Conservation (phyloP, 2,888 invertebrate species). For the Leucoptera coffeella region DNA sequence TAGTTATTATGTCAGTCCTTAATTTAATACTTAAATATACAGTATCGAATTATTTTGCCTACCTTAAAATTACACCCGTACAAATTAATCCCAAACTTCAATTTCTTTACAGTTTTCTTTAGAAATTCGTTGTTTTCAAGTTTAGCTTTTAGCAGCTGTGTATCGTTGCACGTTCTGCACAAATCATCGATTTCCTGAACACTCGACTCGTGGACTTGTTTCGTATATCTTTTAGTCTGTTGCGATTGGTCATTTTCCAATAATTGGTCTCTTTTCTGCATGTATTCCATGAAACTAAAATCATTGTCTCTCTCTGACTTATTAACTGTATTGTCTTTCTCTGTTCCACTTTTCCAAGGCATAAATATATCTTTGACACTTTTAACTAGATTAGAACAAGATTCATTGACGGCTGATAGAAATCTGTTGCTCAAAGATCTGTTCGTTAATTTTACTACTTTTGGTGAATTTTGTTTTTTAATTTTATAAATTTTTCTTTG, state of each 20-base stretch:
- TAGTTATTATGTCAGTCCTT: too few relatives aligned
- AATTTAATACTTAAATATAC: too few relatives aligned
- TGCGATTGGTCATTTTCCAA: conserved; percentile 8
- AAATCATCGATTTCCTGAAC: conserved; percentile 8
- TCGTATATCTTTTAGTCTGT: conserved; percentile 3
- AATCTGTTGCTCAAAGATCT: conserved; percentile 16
- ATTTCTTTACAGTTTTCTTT: conserved; percentile 23
- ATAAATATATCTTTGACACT: conserved; percentile 25
- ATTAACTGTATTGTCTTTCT: not conserved
- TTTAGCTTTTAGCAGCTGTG: conserved; percentile 18
- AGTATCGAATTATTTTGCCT: too few relatives aligned
- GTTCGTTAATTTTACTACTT: conserved; percentile 6
- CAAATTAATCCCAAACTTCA: conserved; percentile 35
- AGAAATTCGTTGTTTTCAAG: conserved; percentile 17
- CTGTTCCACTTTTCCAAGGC: conserved; percentile 9
- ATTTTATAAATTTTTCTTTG: conserved; percentile 9
- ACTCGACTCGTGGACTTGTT: conserved; percentile 6
- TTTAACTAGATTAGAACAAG: conserved; percentile 25
- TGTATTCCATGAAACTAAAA: conserved; percentile 29
- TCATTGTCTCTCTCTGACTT: conserved; percentile 5
- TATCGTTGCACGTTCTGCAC: conserved; percentile 30
- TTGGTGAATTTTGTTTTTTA: conserved; percentile 3
- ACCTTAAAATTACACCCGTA: conserved; percentile 46
- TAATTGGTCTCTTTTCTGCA: conserved; percentile 20
- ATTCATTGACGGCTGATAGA: conserved; percentile 24